phyloP scores from a whole-genome alignment of 2,113 vertebrate species.

The Noctilio leporinus region DNA sequence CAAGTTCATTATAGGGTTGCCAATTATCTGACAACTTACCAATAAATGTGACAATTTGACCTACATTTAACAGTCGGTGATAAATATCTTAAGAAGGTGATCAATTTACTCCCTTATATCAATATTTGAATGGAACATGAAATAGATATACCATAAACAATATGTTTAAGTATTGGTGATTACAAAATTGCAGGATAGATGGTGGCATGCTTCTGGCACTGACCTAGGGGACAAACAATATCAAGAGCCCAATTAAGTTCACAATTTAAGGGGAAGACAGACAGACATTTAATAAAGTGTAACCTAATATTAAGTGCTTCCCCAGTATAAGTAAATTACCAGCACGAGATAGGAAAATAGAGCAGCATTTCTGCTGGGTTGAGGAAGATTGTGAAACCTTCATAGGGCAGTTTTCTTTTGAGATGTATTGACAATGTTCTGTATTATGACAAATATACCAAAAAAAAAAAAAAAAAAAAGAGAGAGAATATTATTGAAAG shows the following conservation, averaged over 20 bases:
- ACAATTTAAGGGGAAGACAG: background rate
- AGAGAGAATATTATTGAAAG: too few species aligned
- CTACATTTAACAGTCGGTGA: background rate
- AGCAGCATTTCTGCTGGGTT: background rate
- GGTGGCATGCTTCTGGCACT: background rate
- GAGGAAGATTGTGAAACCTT: background rate
- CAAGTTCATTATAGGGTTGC: background rate
- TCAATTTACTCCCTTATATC: background rate
- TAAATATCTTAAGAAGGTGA: conserved; percentile 26
- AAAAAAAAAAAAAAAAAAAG: too few species aligned
- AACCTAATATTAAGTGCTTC: background rate
- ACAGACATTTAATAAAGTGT: background rate
- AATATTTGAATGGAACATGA: background rate
- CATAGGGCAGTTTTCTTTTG: background rate
- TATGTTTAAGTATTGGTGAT: background rate
- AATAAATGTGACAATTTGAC: conserved; percentile 16
- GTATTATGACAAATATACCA: background rate
- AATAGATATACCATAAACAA: background rate
- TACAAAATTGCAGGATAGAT: background rate
- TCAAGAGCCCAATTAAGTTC: background rate
- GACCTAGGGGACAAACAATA: background rate
- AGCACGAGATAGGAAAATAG: background rate
- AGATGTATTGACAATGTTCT: background rate
- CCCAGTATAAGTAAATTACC: background rate
- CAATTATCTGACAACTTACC: conserved; percentile 22